Conservation (phyloP, 2,888 invertebrate genomes). For the Chrysomela aeneicollis region DNA sequence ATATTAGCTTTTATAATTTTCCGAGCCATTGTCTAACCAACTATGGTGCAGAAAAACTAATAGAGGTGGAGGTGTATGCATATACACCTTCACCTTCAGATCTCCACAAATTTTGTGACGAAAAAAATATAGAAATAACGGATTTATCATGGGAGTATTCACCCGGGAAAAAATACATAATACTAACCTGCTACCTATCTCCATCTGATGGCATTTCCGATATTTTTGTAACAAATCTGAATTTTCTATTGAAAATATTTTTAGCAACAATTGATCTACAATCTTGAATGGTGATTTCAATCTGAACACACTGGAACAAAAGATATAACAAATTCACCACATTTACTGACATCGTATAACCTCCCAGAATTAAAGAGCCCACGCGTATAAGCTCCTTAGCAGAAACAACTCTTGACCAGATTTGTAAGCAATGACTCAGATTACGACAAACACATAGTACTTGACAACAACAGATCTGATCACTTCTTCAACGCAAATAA, state of each 20-base stretch:
- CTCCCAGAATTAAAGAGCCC: background rate
- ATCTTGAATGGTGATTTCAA: background rate
- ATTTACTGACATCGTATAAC: background rate
- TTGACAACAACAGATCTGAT: background rate
- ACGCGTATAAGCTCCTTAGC: background rate
- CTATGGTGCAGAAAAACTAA: no score
- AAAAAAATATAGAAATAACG: background rate
- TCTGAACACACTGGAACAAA: background rate
- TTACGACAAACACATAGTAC: background rate
- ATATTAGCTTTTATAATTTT: no score
- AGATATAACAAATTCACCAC: background rate
- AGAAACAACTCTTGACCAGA: background rate
- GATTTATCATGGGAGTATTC: background rate
- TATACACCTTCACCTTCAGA: no score
- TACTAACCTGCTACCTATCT: background rate
- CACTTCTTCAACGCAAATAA: background rate
- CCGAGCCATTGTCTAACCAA: no score
- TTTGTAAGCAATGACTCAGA: background rate
- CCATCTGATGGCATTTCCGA: background rate
- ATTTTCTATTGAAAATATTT: background rate
- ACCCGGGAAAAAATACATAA: background rate
- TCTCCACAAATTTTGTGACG: no score
- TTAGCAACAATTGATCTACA: background rate
- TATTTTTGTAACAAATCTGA: background rate
- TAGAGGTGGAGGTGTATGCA: no score